Base-by-base conservation (phyloP, 2,797 vertebrate species). In the Caiman crocodilus region DNA sequence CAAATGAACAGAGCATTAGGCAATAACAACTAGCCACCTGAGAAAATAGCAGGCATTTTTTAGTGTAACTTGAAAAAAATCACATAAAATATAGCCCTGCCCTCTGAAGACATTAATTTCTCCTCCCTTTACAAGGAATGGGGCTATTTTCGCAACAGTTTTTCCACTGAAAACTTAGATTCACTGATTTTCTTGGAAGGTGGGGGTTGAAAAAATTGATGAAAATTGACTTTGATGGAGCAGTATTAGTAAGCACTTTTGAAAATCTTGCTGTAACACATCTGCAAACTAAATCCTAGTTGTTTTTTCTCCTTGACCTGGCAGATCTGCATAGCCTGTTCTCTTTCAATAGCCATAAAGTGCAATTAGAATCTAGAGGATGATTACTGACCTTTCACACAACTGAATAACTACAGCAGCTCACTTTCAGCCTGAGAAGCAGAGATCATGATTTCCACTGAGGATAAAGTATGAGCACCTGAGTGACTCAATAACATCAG, bases 381-480 rank as follows among this genome's bases (percentile, higher is more conserved):
- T 50, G 55, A 75, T 6, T n/a, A 11, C 13, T 57, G 26, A 26
- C 55, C 6, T 56, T 57, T 21, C 16, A 18, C 28, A 5, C 35
- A 73, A 82, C 9, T 42, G 61, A 75, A 28, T 0, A 0, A 16
- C 8, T 3, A 35, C 7, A 3, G 76, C 55, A 87, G 56, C 6
- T 81, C 16, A 50, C 25, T 9, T 58, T 17, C 6, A 4, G 69
- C 25, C 16, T 18, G 15, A 73, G 26, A 1, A 59, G 26, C 11
- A 50, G 42, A 50, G 42, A 56, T n/a, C 28, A 4, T 23, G 13
- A 35, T 7, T 14, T 9, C n/a, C 23, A 5, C 26, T 13, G 9
- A 14, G 77, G 11, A 64, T 28, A 8, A 61, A 16, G 4, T 1
- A 4, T 60, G 64, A 14, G 61, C 0, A 76, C 10, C 7, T 13